Evolutionary conservation across 2,888 invertebrate species (phyloP), one percentile per base, ranked within the genome.

Genomic region (Notodonta ziczac): DNA sequence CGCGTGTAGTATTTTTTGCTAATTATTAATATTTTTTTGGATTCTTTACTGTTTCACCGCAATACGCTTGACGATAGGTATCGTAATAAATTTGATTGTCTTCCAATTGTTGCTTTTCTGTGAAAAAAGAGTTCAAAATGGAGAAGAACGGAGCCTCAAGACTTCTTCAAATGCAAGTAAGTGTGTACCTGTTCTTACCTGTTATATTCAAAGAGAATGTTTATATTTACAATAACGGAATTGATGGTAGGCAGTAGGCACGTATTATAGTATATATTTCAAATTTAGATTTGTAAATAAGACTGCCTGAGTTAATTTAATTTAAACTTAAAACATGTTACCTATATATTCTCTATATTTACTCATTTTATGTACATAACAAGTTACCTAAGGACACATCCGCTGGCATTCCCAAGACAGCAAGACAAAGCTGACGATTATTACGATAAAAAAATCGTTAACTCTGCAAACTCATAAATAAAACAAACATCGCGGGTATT

Each of bases 161-260:
- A 70, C 85, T 93, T 42, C 76, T 93, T 79, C 91, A 93, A 70
- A 93, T 93, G 90, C 91, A 93, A 89, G 93, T 91, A 75, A 82
- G 83, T 72, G 44, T 32, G 13, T n/a, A 5, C 9, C n/a, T 35
- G 35, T 35, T 35, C 35, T 35, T 35, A 35, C 35, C 35, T 35
- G 5, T 35, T 4, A 35, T 35, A 35, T 5, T n/a, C n/a, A n/a
- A n/a, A n/a, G n/a, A n/a, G n/a, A 35, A 35, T 35, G 4, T 4
- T 5, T 35, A 35, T 35, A 35, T 7, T 35, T 35, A 35, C 35
- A 24, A 24, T 24, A 24, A 2, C 12, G 59, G 16, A 24, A 8
- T 8, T 48, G 24, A 24, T 24, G 24, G 24, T 24, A 24, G 24
- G 24, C 24, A 24, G 24, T 24, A 24, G 24, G 24, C 24, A 24